Evolutionary conservation across 2,113 vertebrate species (phyloP), one percentile per base, ranked within the genome.

Genomic region (Gopherus flavomarginatus): DNA sequence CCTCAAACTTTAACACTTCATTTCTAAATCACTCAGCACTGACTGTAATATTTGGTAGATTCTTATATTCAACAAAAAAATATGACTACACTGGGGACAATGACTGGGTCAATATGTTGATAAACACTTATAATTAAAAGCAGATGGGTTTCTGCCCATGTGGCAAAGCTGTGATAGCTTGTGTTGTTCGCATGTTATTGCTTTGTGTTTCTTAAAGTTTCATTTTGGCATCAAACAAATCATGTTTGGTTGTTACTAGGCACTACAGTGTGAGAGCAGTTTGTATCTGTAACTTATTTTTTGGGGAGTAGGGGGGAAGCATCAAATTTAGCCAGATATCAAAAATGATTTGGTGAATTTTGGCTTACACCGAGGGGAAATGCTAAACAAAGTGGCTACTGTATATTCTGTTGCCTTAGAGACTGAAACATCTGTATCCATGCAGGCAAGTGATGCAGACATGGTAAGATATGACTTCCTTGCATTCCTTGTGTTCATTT

Each of bases 351-450:
- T 88, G 87, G 79, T 88, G 87, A 94, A 93, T 97, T 98, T 97
- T 89, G 92, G 57, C 85, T 92, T 92, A 90, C 95, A 83, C 89
- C 53, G 94, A 89, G 86, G 94, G 78, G 90, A 94, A 94, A 96
- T 93, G 93, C 97, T 96, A 85, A 97, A 96, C 94, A 95, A 96
- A 94, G 96, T 97, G 86, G 85, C 95, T 96, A 95, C 95, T 94
- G 97, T 98, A 97, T 97, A 97, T 95, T 96, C 97, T 97, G 97
- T 98, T 98, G 95, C 98, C 96, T 93, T 97, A 98, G 98, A 97
- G 97, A 98, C 97, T 97, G 97, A 97, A 97, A 97, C 97, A 98
- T 98, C 98, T 98, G 97, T 97, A 98, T 98, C 96, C 94, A 47
- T 93, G 97, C 98, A 98, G 95, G 97, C 97, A 93, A 98, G 98